A percentile compares a stretch with the other conserved stretches of the same genome.
phyloP scores from a whole-genome alignment of 2,797 vertebrate species.

The Lithobates pipiens region DNA sequence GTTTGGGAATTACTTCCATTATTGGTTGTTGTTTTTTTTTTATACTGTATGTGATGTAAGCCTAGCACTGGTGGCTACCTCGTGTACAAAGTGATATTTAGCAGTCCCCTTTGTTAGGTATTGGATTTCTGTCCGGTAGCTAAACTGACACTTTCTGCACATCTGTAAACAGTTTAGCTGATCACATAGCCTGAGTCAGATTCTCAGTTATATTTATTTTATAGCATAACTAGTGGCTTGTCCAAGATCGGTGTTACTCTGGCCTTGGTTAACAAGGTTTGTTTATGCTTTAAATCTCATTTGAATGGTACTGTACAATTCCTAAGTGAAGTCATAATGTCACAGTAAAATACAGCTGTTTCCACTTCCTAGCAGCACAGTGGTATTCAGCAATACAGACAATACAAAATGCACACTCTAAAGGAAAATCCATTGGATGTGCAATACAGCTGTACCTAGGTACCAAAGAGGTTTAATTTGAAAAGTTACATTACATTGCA shows the following conservation, averaged over 20 bases:
- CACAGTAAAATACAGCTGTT: constrained; percentile 49
- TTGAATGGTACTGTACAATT: constrained; percentile 38
- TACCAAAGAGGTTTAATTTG: constrained; percentile 57
- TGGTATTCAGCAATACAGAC: constrained; percentile 23
- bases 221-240: constrained; percentile 54
- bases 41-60: constrained; percentile 12
- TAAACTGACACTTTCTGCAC: constrained; percentile 48
- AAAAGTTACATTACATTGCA: constrained; percentile 51
- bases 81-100: constrained; percentile 27
- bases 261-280: constrained; percentile 56
- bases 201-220: constrained; percentile 56
- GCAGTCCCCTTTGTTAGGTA: constrained; percentile 31
- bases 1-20: background rate
- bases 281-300: constrained; percentile 50
- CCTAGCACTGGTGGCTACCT: background rate
- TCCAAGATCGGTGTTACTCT: constrained; percentile 57
- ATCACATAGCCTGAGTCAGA: constrained; percentile 54
- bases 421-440: constrained; percentile 33
- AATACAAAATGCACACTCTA: constrained; percentile 1
- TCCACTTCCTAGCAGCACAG: constrained; percentile 36
- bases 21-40: background rate
- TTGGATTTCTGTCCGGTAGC: constrained; percentile 57
- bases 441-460: constrained; percentile 38
- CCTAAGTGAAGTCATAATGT: constrained; percentile 51
- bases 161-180: constrained; percentile 57